Base-by-base conservation (phyloP, 2,797 vertebrate genomes). In the Phylloscopus collybita region DNA sequence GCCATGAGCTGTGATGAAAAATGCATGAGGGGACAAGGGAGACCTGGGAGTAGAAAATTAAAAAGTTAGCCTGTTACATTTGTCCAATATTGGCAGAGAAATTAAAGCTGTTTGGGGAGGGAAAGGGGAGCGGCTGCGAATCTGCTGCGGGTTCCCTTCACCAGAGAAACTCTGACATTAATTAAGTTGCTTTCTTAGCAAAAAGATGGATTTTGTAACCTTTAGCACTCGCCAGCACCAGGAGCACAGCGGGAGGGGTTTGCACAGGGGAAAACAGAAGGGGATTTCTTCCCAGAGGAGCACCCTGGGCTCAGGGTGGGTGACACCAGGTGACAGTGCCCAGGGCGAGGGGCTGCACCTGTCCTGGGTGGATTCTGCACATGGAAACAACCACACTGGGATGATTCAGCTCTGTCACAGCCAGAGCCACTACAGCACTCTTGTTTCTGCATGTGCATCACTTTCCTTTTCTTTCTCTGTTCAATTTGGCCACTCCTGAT, bases 1-100 rank as follows among this genome's bases (percentile, higher is more conserved):
- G 95, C 94, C 82, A 96, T 86, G 96, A 97, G 98, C 95, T 82
- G 74, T 81, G 94, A 98, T 98, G 98, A 98, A 98, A 98, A 98
- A 98, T 98, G 97, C 97, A 98, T 98, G 97, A 98, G 97, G 97
- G 97, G 94, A 91, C 95, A 53, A 84, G 94, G 96, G 96, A 97
- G 97, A 96, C 96, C 94, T 86, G 95, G 97, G 98, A 98, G 96
- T 76, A 97, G 97, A 97, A 98, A 98, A 98, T 98, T 97, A 98
- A 98, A 98, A 97, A 97, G 95, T 97, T 96, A 97, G 97, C 92
- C 97, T 91, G 84, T 95, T 96, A 98, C 97, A 97, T 98, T 97
- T 98, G 98, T 98, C 98, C 98, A 98, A 97, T 98, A 96, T 96
- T 83, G 97, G 96, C 94, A 96, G 73, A 95, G 96, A 97, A 95